These are phyloP conservation scores for Podiceps cristatus DNA, from an alignment of 2,113 vertebrate species.

Conservation along the genomic window DNA sequence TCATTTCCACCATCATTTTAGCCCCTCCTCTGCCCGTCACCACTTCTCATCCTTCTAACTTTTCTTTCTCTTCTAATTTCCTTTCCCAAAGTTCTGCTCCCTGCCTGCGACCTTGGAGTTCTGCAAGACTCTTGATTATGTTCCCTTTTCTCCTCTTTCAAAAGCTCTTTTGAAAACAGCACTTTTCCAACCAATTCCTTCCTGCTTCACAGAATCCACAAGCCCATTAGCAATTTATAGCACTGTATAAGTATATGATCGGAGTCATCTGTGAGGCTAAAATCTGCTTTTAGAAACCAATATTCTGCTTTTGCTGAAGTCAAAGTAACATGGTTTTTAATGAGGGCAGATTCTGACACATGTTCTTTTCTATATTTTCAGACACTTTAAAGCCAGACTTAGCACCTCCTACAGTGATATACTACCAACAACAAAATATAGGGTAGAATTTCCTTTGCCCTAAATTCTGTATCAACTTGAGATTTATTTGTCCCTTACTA, in stretches of 20 bases:
- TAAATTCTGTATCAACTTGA: not conserved
- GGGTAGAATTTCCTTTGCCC: not conserved
- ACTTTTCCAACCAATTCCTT: constrained; percentile 54
- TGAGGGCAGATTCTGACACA: constrained; percentile 24
- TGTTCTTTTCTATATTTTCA: constrained; percentile 40
- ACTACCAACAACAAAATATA: not conserved
- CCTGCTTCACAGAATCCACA: constrained; percentile 44
- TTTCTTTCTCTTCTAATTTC: not conserved
- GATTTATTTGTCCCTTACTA: not conserved
- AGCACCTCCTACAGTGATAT: constrained; percentile 17
- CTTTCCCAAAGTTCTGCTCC: not conserved
- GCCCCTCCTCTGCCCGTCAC: not conserved
- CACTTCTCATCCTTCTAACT: not conserved
- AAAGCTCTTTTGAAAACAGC: constrained; percentile 40
- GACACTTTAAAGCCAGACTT: constrained; percentile 24
- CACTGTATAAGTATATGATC: constrained; percentile 21
- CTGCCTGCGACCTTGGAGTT: constrained; percentile 35
- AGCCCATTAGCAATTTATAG: constrained; percentile 62
- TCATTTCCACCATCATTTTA: not conserved
- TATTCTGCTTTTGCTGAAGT: constrained; percentile 30
- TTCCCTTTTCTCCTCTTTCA: not conserved
- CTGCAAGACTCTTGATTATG: not conserved
- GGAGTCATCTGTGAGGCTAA: constrained; percentile 34
- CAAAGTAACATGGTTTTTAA: constrained; percentile 14
- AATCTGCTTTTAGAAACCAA: constrained; percentile 47